phyloP scores from a whole-genome alignment of 2,797 vertebrate species.

The Dryobates pubescens region DNA sequence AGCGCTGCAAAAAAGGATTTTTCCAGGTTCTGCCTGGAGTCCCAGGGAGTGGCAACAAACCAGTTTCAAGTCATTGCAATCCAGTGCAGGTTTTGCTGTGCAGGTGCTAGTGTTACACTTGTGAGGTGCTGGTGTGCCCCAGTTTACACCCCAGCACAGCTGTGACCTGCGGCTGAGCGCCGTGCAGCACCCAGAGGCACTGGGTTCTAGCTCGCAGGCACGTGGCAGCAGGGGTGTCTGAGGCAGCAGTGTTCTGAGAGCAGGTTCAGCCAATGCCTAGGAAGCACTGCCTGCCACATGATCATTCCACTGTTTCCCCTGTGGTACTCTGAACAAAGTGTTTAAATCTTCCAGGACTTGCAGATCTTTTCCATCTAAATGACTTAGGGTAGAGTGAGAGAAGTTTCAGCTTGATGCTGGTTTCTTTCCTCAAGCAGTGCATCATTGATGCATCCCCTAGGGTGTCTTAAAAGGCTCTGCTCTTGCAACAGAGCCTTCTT shows the following conservation, averaged over 20 bases:
- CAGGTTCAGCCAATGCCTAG: not conserved
- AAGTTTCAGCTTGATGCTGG: not conserved
- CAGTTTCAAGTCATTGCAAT: not conserved
- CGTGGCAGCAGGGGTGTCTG: not conserved
- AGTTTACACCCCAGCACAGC: too few species aligned
- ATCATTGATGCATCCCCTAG: not conserved
- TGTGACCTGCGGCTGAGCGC: not conserved
- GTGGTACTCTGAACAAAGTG: not conserved
- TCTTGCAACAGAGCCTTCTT: not conserved
- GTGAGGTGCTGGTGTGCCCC: not conserved
- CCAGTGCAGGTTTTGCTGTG: fast-evolving
- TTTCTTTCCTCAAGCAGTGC: not conserved
- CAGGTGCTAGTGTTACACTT: not conserved
- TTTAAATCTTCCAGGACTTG: not conserved
- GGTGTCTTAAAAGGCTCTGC: not conserved
- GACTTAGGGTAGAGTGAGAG: not conserved
- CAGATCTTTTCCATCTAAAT: not conserved
- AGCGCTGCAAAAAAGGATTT: not conserved
- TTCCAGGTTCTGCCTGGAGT: not conserved
- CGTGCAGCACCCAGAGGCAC: not conserved
- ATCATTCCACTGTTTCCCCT: not conserved
- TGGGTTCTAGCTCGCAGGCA: not conserved
- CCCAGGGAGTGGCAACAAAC: not conserved
- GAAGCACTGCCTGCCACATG: not conserved
- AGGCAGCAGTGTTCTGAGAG: not conserved